Percentiles rank a stretch among this genome's conserved stretches.
These are phyloP conservation scores for Pao palembangensis DNA, from an alignment of 2,113 vertebrate genomes.

Conservation along the genomic window DNA sequence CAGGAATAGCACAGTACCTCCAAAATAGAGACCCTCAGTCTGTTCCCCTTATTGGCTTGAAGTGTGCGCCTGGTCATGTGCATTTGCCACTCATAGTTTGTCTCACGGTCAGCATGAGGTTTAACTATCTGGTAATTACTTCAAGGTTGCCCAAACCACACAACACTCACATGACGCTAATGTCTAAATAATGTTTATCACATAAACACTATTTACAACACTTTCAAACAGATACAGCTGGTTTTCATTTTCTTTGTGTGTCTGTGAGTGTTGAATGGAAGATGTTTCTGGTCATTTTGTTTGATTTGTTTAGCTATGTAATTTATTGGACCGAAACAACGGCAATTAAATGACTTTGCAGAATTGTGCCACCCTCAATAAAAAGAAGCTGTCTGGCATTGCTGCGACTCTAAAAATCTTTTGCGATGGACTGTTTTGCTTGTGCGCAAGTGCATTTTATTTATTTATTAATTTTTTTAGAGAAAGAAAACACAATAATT, in stretches of 20 bases:
- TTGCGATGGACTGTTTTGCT: background rate
- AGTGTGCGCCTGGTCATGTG: conserved; percentile 44
- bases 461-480: too few relatives aligned
- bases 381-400: background rate
- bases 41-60: conserved; percentile 40
- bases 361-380: background rate
- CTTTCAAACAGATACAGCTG: conserved; percentile 57
- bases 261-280: conserved; percentile 28
- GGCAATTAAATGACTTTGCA: conserved; percentile 15
- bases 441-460: background rate
- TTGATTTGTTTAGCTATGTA: conserved; percentile 29
- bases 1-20: conserved; percentile 45
- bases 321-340: conserved; percentile 22
- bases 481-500: too few relatives aligned
- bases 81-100: conserved; percentile 54
- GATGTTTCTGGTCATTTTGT: conserved; percentile 43
- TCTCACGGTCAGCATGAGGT: conserved; percentile 51
- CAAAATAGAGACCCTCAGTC: conserved; percentile 32
- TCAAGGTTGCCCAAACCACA: conserved; percentile 51
- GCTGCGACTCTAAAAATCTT: background rate
- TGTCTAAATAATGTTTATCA: conserved; percentile 62
- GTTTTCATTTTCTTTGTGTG: conserved; percentile 34
- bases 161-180: conserved; percentile 49
- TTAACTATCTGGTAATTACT: conserved; percentile 62
- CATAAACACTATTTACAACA: conserved; percentile 64